Conservation (phyloP, 2,797 vertebrate species). For the Hapalemur alaotrensis region DNA sequence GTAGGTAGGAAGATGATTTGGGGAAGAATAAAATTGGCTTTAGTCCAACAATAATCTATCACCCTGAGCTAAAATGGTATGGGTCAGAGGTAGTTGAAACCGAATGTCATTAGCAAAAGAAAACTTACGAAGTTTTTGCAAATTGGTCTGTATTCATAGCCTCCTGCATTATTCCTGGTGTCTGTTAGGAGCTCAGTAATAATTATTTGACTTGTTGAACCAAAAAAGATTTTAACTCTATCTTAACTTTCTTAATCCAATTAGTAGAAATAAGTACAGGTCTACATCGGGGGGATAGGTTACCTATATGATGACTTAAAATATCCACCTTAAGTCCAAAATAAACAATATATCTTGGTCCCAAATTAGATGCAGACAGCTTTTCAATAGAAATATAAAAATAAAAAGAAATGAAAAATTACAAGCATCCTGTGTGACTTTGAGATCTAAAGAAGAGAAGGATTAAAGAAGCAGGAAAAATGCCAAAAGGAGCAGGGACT, state of each 20-base stretch:
- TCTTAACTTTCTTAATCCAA: not conserved
- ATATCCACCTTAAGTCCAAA: not conserved
- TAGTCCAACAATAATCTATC: not conserved
- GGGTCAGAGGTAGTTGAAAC: not conserved
- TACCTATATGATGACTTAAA: not conserved
- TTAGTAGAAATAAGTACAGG: not conserved
- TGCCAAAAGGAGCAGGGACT: no score
- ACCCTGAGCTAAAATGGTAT: not conserved
- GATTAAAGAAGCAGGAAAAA: no score
- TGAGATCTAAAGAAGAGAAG: no score
- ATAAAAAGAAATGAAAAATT: no score
- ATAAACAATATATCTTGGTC: not conserved
- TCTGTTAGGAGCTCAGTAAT: not conserved
- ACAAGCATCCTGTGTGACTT: no score
- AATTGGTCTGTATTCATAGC: not conserved
- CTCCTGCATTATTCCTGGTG: not conserved
- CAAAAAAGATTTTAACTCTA: not conserved
- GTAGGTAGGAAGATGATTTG: not conserved
- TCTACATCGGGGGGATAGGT: rapidly evolving
- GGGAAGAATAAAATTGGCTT: not conserved
- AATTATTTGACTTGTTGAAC: not conserved
- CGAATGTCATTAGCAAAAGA: not conserved
- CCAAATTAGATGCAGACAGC: no score
- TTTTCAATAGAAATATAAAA: no score
- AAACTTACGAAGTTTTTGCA: not conserved